Evolutionary conservation across 2,888 invertebrate genomes (phyloP).

Genomic region (Coelinius sp.): DNA sequence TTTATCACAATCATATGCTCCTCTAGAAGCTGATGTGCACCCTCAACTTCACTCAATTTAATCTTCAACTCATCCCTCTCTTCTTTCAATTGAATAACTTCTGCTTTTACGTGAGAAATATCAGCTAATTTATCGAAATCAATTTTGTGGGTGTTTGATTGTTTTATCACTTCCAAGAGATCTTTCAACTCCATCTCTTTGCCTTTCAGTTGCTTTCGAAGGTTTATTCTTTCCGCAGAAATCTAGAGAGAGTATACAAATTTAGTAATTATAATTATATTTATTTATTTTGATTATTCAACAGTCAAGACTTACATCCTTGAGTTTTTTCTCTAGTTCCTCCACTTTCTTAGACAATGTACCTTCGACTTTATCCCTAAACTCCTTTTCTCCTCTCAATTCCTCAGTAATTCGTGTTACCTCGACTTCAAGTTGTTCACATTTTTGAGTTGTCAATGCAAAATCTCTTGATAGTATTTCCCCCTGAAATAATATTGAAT

Average conservation of each 20-base stretch:
- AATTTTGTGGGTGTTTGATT: conserved; percentile 60
- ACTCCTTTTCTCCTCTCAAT: conserved; percentile 68
- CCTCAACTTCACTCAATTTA: conserved; percentile 66
- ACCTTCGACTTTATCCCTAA: conserved; percentile 73
- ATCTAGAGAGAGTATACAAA: conserved; percentile 47
- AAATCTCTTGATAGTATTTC: conserved; percentile 70
- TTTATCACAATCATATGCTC: conserved; percentile 71
- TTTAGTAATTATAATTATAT: too few species aligned
- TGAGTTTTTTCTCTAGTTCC: conserved; percentile 73
- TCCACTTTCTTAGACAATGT: conserved; percentile 73
- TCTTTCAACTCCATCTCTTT: conserved; percentile 64
- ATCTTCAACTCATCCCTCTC: conserved; percentile 72
- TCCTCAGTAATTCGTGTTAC: conserved; percentile 56
- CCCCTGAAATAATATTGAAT: conserved; percentile 57
- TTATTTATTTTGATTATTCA: too few species aligned
- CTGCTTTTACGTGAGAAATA: conserved; percentile 75
- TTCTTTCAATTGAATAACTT: conserved; percentile 73
- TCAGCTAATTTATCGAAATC: conserved; percentile 73
- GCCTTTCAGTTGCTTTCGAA: conserved; percentile 59
- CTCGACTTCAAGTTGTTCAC: conserved; percentile 68
- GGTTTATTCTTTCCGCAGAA: conserved; percentile 53
- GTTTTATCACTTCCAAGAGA: conserved; percentile 60
- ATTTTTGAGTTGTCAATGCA: conserved; percentile 63
- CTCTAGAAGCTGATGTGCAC: conserved; percentile 69
- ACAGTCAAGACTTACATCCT: neutral